Base-by-base conservation (phyloP, 2,888 invertebrate species). In the Callyntrura sp. region DNA sequence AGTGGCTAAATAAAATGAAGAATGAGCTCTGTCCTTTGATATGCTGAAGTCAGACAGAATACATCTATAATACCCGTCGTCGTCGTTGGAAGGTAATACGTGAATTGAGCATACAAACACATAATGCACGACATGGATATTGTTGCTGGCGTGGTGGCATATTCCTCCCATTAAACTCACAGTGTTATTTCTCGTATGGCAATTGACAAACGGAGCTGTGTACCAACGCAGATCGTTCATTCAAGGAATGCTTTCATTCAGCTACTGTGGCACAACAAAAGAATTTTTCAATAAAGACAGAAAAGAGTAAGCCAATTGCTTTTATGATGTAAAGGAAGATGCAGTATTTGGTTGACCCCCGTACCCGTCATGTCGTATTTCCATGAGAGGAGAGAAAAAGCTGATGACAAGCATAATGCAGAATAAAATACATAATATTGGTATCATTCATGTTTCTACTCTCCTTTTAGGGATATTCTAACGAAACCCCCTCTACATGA, bases 1-100 rank as follows among this genome's bases (percentile, higher is more conserved):
- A 89, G 85, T 78, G 6, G 51, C 78, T 55, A 78, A 76, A 76
- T n/a, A 78, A 78, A 78, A 78, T 78, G 57, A 78, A 78, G 78
- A 78, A 78, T 78, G 55, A 35, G 55, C 35, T 57, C 57, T 78
- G 78, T 78, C 78, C 78, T 78, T 78, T 78, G 78, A 78, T 70
- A 43, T 76, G 51, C 9, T 25, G 25, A 78, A 55, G 78, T 45
- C 70, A 78, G 3, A 65, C 1, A 25, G 14, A 73, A 43, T 73
- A 73, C 20, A 45, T 28, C 1, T 65, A 65, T 35, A 35, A 20
- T 35, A 35, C 28, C 14, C 25, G 35, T 35, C 35, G 35, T 35
- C 35, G 35, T n/a, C 35, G 35, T 35, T 35, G 6, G 35, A 35
- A 35, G 35, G 35, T 35, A 35, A 45, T 14, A 35, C 65, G 35